Conservation (phyloP, 2,113 vertebrate species). For the Trochalopteron elliotii region DNA sequence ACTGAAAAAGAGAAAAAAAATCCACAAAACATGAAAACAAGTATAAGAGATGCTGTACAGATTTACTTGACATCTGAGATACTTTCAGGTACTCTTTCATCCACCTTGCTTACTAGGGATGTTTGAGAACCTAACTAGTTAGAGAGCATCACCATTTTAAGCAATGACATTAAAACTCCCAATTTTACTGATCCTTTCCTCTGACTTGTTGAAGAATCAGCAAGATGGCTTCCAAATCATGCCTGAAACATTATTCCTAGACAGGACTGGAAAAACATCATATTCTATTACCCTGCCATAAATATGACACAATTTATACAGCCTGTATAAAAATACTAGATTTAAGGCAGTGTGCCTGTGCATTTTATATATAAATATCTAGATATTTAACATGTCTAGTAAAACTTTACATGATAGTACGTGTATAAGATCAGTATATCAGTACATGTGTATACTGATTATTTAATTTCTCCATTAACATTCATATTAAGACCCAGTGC, state of each 20-base stretch:
- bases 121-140: not conserved
- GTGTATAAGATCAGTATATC: too few relatives aligned
- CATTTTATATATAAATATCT: not conserved
- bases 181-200: not conserved
- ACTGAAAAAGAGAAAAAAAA: not conserved
- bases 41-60: not conserved
- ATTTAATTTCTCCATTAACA: not conserved
- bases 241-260: not conserved
- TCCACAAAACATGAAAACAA: not conserved
- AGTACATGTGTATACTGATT: not conserved
- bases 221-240: not conserved
- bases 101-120: not conserved
- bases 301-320: not conserved
- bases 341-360: not conserved
- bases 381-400: not conserved
- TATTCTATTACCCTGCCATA: not conserved
- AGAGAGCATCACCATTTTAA: not conserved
- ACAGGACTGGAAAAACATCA: not conserved
- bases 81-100: not conserved
- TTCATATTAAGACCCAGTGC: not conserved
- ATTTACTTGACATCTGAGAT: not conserved
- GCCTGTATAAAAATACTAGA: not conserved
- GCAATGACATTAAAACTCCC: not conserved
- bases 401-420: not conserved
- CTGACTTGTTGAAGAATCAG: not conserved